Evolutionary conservation across 92 coral and sea anemone genomes (phyloP).

Genomic region (Siderastrea siderea): DNA sequence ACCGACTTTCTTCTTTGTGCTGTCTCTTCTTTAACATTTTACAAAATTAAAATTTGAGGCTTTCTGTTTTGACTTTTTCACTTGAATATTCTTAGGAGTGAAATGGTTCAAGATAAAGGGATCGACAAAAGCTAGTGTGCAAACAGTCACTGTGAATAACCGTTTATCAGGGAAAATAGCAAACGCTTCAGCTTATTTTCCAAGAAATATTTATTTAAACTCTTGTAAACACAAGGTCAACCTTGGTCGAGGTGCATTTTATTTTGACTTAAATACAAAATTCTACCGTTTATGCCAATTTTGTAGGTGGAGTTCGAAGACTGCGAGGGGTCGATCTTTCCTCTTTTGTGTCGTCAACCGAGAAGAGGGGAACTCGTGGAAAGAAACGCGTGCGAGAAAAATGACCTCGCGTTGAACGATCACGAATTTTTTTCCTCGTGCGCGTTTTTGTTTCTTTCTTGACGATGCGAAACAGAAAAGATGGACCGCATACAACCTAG

Average conservation of each 20-base stretch:
- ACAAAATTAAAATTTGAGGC: too few relatives aligned
- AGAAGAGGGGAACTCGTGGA: too few relatives aligned
- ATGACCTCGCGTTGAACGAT: too few relatives aligned
- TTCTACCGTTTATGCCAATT: neutral
- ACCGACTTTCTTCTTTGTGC: too few relatives aligned
- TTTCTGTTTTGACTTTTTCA: too few relatives aligned
- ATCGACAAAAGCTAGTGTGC: neutral
- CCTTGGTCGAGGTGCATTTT: conserved; percentile 16
- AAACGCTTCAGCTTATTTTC: conserved; percentile 14
- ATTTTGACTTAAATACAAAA: conserved; percentile 30
- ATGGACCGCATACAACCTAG: too few relatives aligned
- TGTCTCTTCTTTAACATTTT: too few relatives aligned
- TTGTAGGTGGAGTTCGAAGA: neutral
- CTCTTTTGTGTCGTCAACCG: too few relatives aligned
- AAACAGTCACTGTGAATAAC: neutral
- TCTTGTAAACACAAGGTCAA: conserved; percentile 40
- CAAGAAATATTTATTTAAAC: conserved; percentile 39
- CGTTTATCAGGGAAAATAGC: conserved; percentile 8
- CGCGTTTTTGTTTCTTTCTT: too few relatives aligned
- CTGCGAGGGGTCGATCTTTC: neutral
- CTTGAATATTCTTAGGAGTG: neutral
- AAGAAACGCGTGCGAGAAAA: too few relatives aligned
- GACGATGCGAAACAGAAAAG: too few relatives aligned
- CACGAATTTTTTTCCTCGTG: too few relatives aligned
- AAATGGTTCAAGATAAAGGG: conserved; percentile 3